These are phyloP conservation scores for Pangasianodon gigas DNA, from an alignment of 2,113 vertebrate genomes.

Conservation along the genomic window DNA sequence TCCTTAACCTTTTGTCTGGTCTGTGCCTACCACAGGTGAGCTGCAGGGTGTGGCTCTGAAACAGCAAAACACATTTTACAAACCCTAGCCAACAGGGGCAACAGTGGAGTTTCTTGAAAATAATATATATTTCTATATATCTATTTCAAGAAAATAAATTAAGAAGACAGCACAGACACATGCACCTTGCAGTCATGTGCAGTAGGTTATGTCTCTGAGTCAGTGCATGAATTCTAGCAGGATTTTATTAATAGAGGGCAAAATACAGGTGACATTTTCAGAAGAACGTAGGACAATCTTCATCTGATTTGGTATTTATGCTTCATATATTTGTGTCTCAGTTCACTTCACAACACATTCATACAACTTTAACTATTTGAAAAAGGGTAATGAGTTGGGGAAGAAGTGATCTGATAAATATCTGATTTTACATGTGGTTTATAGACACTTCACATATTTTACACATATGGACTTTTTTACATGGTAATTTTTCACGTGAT, in stretches of 20 bases:
- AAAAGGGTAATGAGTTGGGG: neutral
- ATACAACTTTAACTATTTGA: neutral
- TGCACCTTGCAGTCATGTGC: neutral
- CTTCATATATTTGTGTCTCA: neutral
- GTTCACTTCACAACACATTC: neutral
- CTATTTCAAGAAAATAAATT: neutral
- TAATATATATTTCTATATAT: neutral
- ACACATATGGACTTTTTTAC: neutral
- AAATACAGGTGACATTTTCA: neutral
- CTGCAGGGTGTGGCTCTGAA: conserved; percentile 20
- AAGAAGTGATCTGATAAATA: neutral
- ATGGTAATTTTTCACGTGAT: neutral
- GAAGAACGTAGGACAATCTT: neutral
- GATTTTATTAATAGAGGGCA: neutral
- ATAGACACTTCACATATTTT: neutral
- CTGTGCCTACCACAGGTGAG: neutral
- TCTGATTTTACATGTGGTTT: neutral
- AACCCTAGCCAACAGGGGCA: neutral
- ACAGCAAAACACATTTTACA: neutral
- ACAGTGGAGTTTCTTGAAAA: neutral
- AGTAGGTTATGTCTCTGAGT: neutral
- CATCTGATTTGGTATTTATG: neutral
- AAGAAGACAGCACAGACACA: neutral
- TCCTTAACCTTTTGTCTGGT: conserved; percentile 4
- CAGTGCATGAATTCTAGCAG: neutral